Conservation (phyloP, 1,140 invertebrate species). For the Drosophila persimilis region DNA sequence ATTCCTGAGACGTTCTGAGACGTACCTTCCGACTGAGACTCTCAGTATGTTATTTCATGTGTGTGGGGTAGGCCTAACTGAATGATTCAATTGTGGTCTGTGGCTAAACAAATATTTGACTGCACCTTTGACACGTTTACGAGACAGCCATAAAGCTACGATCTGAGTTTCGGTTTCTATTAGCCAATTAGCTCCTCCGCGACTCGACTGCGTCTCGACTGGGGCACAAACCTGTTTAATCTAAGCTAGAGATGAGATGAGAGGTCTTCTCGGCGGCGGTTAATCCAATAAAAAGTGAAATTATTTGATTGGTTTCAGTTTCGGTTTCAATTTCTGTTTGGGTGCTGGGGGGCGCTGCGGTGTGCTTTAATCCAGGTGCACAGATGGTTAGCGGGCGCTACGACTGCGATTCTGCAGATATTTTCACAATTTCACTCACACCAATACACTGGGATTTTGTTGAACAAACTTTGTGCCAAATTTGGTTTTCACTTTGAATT, state of each 20-base stretch:
- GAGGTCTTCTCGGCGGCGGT: slow-evolving; percentile 31
- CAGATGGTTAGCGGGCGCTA: slow-evolving; percentile 32
- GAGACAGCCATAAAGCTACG: slow-evolving; percentile 32
- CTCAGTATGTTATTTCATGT: no score
- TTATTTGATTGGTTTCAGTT: slow-evolving; percentile 43
- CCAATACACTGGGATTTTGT: slow-evolving; percentile 17
- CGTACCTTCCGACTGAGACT: no score
- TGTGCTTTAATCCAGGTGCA: slow-evolving; percentile 79
- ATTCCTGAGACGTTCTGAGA: not conserved
- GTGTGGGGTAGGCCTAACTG: no score
- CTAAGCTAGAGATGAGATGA: slow-evolving; percentile 17
- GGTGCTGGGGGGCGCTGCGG: slow-evolving; percentile 1
- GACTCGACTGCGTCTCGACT: slow-evolving; percentile 10
- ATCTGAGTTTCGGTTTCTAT: slow-evolving; percentile 64
- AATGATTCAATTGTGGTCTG: slow-evolving; percentile 1
- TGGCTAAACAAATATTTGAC: not conserved
- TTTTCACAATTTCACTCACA: slow-evolving; percentile 66
- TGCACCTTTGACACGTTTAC: slow-evolving; percentile 42
- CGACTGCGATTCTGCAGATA: slow-evolving; percentile 46
- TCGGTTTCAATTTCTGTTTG: slow-evolving; percentile 22
- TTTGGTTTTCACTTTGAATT: slow-evolving; percentile 75
- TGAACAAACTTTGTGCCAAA: slow-evolving; percentile 37
- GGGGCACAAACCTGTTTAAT: slow-evolving; percentile 73
- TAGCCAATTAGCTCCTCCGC: slow-evolving; percentile 5
- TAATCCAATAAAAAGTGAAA: slow-evolving; percentile 82